Conservation (phyloP, 2,113 vertebrate species). For the Tiliqua scincoides region DNA sequence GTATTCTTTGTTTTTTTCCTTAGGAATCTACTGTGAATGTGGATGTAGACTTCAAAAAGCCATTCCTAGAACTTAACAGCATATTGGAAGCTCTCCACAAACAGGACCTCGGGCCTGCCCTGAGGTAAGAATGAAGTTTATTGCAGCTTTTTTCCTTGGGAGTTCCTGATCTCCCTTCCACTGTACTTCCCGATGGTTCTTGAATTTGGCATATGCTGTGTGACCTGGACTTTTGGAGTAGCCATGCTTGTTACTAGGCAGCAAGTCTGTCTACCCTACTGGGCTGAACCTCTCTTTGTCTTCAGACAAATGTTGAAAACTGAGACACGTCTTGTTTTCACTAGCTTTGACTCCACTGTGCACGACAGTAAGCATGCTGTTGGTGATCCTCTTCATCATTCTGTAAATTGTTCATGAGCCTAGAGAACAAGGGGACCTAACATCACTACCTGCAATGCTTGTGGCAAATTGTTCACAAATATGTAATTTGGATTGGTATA, state of each 20-base stretch:
- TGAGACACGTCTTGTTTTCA: not conserved
- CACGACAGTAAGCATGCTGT: not conserved
- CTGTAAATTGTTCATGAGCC: not conserved
- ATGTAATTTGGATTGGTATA: not conserved
- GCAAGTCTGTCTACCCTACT: not conserved
- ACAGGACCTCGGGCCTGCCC: constrained; percentile 86
- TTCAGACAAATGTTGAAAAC: not conserved
- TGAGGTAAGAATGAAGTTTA: constrained; percentile 80
- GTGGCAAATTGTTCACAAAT: not conserved
- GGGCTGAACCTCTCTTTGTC: not conserved
- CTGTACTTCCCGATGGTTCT: not conserved
- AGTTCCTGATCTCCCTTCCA: not conserved
- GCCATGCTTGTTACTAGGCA: not conserved
- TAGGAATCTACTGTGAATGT: constrained; percentile 89
- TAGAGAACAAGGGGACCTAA: not conserved
- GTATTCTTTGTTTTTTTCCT: not conserved
- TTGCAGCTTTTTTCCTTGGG: not conserved
- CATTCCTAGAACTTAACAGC: constrained; percentile 88
- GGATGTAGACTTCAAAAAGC: constrained; percentile 91
- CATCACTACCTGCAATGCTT: not conserved
- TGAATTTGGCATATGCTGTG: not conserved
- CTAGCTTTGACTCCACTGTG: not conserved
- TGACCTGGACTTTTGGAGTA: not conserved
- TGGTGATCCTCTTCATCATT: not conserved
- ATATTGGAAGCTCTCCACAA: constrained; percentile 89